These are phyloP conservation scores for Sminthurinus aureus DNA, from an alignment of 2,888 invertebrate genomes.

Conservation along the genomic window DNA sequence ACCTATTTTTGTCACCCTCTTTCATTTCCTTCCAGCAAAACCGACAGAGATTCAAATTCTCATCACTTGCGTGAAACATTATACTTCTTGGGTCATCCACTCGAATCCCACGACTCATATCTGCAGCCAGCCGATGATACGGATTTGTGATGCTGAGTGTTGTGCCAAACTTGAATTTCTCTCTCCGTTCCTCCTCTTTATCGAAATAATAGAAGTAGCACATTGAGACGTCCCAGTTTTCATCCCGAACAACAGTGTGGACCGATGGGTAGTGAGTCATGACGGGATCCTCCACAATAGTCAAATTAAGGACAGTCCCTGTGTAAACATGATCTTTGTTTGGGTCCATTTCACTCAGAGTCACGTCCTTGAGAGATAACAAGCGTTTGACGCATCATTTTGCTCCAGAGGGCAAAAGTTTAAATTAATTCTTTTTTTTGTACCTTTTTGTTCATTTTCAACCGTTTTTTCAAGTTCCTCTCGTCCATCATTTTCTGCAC, in stretches of 20 bases:
- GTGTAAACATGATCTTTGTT: conserved; percentile 15
- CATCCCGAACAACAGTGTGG: not conserved
- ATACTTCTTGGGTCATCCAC: conserved; percentile 4
- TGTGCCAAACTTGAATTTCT: too few relatives aligned
- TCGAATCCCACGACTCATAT: not conserved
- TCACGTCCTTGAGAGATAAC: not conserved
- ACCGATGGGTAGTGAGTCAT: too few relatives aligned
- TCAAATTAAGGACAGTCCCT: conserved; percentile 4
- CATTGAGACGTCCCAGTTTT: not conserved
- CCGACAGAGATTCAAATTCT: not conserved
- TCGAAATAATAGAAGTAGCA: not conserved
- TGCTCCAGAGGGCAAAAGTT: too few relatives aligned
- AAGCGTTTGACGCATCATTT: too few relatives aligned
- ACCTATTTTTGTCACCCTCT: not conserved
- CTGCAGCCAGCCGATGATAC: not conserved
- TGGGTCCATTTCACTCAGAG: conserved; percentile 8
- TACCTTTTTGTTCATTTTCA: too few relatives aligned
- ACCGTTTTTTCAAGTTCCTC: too few relatives aligned
- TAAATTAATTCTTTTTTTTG: too few relatives aligned
- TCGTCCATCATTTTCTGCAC: too few relatives aligned
- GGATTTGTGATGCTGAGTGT: too few relatives aligned
- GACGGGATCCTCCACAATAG: conserved; percentile 33
- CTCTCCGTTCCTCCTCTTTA: not conserved
- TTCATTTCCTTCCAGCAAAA: not conserved
- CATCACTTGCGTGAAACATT: not conserved